Evolutionary conservation across 2,113 vertebrate species (phyloP).

Genomic region (Aythya baeri): DNA sequence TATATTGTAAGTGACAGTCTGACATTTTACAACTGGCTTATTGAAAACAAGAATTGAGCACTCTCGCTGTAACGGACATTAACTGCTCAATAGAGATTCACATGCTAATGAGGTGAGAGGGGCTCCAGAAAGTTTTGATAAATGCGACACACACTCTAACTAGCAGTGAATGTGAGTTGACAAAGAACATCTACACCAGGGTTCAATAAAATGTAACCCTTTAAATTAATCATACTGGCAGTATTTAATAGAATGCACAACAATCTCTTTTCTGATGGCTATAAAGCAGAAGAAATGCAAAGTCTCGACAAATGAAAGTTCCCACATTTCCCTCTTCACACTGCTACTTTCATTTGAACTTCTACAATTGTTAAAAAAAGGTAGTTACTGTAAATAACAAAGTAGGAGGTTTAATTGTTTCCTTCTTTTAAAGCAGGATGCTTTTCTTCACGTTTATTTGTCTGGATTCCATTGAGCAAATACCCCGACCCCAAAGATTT

Average conservation of each 20-base stretch:
- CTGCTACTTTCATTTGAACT: constrained; percentile 73
- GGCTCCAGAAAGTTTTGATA: constrained; percentile 90
- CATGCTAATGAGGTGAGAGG: constrained; percentile 94
- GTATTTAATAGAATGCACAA: constrained; percentile 84
- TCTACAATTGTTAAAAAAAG: constrained; percentile 75
- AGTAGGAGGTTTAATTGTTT: constrained; percentile 73
- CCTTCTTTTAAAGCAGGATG: constrained; percentile 67
- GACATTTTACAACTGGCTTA: constrained; percentile 90
- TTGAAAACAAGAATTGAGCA: constrained; percentile 86
- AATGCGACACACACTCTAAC: constrained; percentile 89
- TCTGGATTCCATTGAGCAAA: constrained; percentile 66
- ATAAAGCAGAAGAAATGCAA: constrained; percentile 78
- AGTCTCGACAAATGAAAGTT: constrained; percentile 78
- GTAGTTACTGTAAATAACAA: constrained; percentile 78
- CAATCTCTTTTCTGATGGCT: constrained; percentile 81
- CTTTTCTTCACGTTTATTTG: constrained; percentile 64
- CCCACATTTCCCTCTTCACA: constrained; percentile 80
- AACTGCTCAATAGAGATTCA: constrained; percentile 93
- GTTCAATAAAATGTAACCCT: constrained; percentile 84
- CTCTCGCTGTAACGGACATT: constrained; percentile 89
- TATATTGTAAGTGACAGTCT: constrained; percentile 89
- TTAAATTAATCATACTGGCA: constrained; percentile 87
- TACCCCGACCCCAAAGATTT: constrained; percentile 38
- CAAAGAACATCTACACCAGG: constrained; percentile 80
- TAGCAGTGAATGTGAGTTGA: constrained; percentile 81